phyloP scores from a whole-genome alignment of 2,888 invertebrate species.

The Cyclophora punctaria region DNA sequence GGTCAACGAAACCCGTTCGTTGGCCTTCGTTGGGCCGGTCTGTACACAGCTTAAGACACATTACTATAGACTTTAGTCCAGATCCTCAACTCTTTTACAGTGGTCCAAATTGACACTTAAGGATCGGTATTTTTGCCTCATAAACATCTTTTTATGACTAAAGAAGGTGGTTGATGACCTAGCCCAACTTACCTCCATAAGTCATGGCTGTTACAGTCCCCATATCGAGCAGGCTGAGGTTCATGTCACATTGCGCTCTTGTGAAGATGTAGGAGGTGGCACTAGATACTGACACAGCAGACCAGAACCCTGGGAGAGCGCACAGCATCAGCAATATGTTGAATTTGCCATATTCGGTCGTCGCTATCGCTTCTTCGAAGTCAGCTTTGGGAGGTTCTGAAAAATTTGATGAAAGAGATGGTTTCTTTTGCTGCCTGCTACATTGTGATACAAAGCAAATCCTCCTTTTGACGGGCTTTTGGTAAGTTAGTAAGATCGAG shows the following conservation, averaged over 20 bases:
- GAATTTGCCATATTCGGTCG: constrained; percentile 81
- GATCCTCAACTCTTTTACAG: no score
- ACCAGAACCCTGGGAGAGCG: constrained; percentile 78
- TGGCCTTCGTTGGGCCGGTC: no score
- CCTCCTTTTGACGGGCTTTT: no score
- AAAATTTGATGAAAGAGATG: no score
- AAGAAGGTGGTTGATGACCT: not conserved
- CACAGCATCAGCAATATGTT: constrained; percentile 77
- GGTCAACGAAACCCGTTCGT: no score
- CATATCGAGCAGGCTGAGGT: constrained; percentile 79
- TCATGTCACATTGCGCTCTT: constrained; percentile 83
- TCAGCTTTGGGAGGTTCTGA: constrained; percentile 55
- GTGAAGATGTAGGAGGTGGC: constrained; percentile 84
- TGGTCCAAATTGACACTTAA: no score
- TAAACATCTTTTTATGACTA: not conserved
- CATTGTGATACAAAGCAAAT: no score
- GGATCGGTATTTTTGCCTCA: no score
- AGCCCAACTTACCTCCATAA: constrained; percentile 78
- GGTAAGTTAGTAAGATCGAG: no score
- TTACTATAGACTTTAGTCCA: no score
- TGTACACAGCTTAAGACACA: no score
- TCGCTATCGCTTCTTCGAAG: constrained; percentile 82
- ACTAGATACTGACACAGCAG: constrained; percentile 81
- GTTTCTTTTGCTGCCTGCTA: no score
- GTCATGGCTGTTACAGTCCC: constrained; percentile 82